Conservation (phyloP, 2,113 vertebrate genomes). For the Rissa tridactyla region DNA sequence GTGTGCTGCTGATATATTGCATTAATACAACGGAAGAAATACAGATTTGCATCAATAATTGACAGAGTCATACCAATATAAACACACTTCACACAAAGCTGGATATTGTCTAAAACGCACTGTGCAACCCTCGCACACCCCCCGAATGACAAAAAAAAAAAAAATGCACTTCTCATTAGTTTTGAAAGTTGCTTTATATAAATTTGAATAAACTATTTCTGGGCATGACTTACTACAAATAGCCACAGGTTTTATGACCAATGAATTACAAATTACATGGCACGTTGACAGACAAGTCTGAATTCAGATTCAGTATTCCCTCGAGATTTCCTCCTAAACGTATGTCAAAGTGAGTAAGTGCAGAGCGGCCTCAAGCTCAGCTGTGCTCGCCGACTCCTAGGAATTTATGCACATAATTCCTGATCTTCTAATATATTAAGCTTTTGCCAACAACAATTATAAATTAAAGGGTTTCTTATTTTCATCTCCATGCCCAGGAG, state of each 20-base stretch:
- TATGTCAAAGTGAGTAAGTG: background rate
- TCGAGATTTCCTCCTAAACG: slow-evolving; percentile 20
- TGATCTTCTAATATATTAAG: slow-evolving; percentile 30
- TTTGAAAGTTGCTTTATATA: background rate
- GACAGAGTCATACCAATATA: background rate
- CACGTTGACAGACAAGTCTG: background rate
- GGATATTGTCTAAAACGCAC: background rate
- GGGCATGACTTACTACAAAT: background rate
- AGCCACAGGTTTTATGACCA: slow-evolving; percentile 20
- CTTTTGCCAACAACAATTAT: slow-evolving; percentile 25
- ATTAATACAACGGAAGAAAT: background rate
- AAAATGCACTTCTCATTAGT: background rate
- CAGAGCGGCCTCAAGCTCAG: slow-evolving; percentile 23
- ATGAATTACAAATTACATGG: slow-evolving; percentile 27
- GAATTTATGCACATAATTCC: slow-evolving; percentile 24
- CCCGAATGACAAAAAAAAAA: background rate
- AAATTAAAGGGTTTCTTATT: slow-evolving; percentile 57
- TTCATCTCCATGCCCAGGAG: background rate
- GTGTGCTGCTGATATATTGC: background rate
- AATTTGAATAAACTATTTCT: background rate
- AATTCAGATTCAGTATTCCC: slow-evolving; percentile 8
- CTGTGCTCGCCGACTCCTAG: background rate
- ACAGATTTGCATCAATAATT: background rate
- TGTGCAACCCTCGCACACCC: background rate
- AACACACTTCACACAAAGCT: background rate